A percentile compares a stretch with the other conserved stretches of the same genome.
Conservation (phyloP, 2,888 invertebrate genomes). For the Stenotaenia linearis region DNA sequence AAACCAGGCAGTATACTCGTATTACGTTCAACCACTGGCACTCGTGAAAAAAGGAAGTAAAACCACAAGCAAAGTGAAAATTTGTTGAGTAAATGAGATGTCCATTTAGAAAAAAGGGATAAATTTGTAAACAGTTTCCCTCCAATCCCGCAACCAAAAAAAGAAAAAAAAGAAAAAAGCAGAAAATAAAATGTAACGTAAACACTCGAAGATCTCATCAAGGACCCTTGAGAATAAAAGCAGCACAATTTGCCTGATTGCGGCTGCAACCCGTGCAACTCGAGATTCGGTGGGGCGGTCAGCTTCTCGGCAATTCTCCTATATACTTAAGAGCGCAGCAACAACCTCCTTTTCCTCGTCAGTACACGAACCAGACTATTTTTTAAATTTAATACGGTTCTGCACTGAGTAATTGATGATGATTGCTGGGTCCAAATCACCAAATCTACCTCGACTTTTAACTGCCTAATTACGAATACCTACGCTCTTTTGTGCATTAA, state of each 20-base stretch:
- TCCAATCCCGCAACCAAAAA: background rate
- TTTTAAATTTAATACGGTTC: constrained; percentile 32
- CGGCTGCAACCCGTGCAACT: constrained; percentile 20
- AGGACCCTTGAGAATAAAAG: constrained; percentile 8
- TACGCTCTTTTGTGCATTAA: background rate
- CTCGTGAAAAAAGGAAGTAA: background rate
- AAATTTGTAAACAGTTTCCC: background rate
- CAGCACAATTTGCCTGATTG: constrained; percentile 32
- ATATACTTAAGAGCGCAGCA: background rate
- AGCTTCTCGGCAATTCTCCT: constrained; percentile 9
- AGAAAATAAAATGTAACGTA: background rate
- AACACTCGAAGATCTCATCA: constrained; percentile 13
- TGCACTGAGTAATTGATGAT: constrained; percentile 30
- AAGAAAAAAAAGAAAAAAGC: background rate
- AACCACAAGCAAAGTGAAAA: background rate
- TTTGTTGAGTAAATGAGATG: background rate
- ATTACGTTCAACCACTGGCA: background rate
- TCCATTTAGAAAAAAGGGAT: background rate
- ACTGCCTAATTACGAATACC: constrained; percentile 31
- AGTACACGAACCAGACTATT: background rate
- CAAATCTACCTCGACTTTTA: constrained; percentile 29
- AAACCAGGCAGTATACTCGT: background rate
- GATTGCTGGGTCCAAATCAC: constrained; percentile 32
- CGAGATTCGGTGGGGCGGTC: constrained; percentile 8
- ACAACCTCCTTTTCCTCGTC: background rate